Evolutionary conservation across 2,797 vertebrate species (phyloP), one percentile per base, ranked within the genome.

Genomic region (Limnodromus scolopaceus): DNA sequence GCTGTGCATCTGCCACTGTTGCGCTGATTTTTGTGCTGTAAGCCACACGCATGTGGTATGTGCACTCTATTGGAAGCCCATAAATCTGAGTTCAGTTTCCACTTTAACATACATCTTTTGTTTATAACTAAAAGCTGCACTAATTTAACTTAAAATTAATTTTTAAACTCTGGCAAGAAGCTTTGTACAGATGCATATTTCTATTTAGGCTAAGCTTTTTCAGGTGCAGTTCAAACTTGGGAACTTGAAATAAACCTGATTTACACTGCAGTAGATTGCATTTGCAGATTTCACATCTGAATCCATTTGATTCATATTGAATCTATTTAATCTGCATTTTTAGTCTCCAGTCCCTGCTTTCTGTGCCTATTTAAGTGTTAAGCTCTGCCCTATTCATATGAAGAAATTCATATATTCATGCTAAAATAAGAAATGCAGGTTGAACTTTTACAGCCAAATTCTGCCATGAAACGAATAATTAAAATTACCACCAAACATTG

Each of bases 251-350:
- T 84, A 89, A 86, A 72, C 16, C 38, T 10, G 85, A 54, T 94
- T 92, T 88, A 72, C 54, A 66, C 79, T 53, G 39, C 34, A 90
- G 39, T 79, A 93, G 48, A 95, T 54, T 78, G 55, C 41, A 51
- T 94, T 91, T 92, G 80, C 86, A 93, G 88, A 84, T 84, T 92
- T 87, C 80, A 92, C 86, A 87, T 94, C 81, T 89, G 89, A 95
- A 93, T 80, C 78, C 12, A 55, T 84, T 95, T 72, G n/a, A 89
- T 93, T 96, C 86, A 92, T 87, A 82, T 63, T 91, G 66, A 92
- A 92, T 54, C 55, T 84, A 91, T 89, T 92, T 89, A 84, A 89
- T 63, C 72, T 82, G 32, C 15, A 63, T 49, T 93, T 94, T 92
- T 55, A 66, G 49, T 66, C 51, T 91, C 58, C 39, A 55, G 53